Evolutionary conservation across 1,140 invertebrate genomes (phyloP), one percentile per base, ranked within the genome.

Genomic region (Anagrus nilaparvatae): DNA sequence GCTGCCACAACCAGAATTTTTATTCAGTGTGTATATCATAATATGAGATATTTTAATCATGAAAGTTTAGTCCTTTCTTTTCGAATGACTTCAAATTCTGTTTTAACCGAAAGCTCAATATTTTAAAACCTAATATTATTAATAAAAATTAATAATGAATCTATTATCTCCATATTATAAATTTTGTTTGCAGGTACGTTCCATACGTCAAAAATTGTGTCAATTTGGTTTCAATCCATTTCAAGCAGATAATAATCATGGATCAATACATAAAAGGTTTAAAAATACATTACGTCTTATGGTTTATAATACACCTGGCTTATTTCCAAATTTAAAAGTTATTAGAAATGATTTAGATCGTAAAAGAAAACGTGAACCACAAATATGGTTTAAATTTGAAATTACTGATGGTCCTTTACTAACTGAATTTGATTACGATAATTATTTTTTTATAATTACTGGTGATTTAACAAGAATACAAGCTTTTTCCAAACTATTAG

Each of bases 341-440:
- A 44, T 51, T 8, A 43, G 50, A 5, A 55, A 48, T 33, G 48
- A 52, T 46, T 43, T 55, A 17, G 52, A 55, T 43, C 42, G 50
- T 2, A 52, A 44, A 28, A 32, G 52, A 30, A 54, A 46, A 34
- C 47, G 49, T 4, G 50, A 54, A n/a, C 48, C 50, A 23, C 46
- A 52, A 25, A 47, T 43, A 30, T 51, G 50, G 50, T 52, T 52
- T 30, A 20, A 37, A 16, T 37, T 12, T 21, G 34, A 52, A 25
- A 25, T 28, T 1, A 49, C 23, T 16, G 38, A 31, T 13, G 45
- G 45, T 30, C 39, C 47, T 13, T 25, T 52, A 6, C 25, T 30
- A 9, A 43, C 50, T 14, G 50, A 52, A 27, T 51, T 50, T 33
- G 49, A 48, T 40, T 49, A 48, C 20, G 47, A 53, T 27, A 55